These are phyloP conservation scores for Calcarius lapponicus DNA, from an alignment of 2,797 vertebrate species.

Conservation along the genomic window DNA sequence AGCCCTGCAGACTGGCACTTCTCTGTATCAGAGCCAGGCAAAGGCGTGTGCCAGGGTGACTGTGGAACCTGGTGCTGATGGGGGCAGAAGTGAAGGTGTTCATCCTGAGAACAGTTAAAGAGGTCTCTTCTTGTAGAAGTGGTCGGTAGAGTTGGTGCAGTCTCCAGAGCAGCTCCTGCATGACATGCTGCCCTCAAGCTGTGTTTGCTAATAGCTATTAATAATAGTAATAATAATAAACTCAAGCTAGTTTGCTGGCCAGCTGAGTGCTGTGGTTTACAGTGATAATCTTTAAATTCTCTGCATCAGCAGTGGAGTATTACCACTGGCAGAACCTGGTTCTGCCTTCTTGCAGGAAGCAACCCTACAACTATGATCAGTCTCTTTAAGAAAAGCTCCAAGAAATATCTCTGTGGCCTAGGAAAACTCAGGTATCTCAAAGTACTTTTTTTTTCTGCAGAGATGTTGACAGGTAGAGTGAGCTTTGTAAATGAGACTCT, in stretches of 20 bases:
- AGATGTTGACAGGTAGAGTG: not conserved
- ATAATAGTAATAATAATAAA: not conserved
- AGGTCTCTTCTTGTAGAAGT: not conserved
- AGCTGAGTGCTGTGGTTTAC: not conserved
- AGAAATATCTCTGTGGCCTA: not conserved
- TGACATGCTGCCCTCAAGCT: not conserved
- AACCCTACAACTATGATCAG: not conserved
- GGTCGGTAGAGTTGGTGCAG: not conserved
- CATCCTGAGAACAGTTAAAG: not conserved
- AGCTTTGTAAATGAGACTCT: not conserved
- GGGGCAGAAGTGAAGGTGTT: not conserved
- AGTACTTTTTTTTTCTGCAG: not conserved
- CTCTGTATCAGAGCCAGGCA: not conserved
- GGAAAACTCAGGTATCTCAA: not conserved
- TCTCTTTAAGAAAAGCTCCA: not conserved
- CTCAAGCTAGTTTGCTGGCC: not conserved
- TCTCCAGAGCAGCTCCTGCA: not conserved
- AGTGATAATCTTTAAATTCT: not conserved
- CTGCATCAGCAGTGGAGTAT: not conserved
- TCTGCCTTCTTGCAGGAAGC: not conserved
- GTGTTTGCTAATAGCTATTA: not conserved
- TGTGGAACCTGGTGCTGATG: not conserved
- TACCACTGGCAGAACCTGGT: not conserved
- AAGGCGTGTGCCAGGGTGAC: rapidly evolving
- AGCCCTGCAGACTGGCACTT: not conserved